These are phyloP conservation scores for Streptopelia turtur DNA, from an alignment of 2,797 vertebrate genomes.

Conservation along the genomic window DNA sequence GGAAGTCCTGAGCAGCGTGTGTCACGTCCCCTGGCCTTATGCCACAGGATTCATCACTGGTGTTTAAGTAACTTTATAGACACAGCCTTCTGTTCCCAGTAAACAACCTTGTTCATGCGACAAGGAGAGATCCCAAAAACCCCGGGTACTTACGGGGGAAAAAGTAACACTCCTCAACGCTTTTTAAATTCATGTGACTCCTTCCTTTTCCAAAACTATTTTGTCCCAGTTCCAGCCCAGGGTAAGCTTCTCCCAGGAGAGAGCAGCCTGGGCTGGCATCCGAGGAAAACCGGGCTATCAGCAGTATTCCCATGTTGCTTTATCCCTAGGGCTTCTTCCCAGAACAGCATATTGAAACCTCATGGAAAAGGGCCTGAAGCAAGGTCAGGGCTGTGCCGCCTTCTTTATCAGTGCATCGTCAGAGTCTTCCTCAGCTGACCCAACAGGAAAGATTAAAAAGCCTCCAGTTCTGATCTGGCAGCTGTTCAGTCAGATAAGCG, in stretches of 20 bases:
- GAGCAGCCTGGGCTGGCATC: not conserved
- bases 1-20: not conserved
- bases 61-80: not conserved
- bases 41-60: not conserved
- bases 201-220: not conserved
- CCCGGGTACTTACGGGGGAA: not conserved
- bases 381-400: not conserved
- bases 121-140: not conserved
- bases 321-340: not conserved
- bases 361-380: not conserved
- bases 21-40: not conserved
- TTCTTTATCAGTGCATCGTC: not conserved
- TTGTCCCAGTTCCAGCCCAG: not conserved
- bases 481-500: not conserved
- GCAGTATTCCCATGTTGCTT: not conserved
- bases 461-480: not conserved
- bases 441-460: not conserved
- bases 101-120: fast-evolving
- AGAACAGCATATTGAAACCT: not conserved
- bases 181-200: not conserved
- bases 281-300: not conserved
- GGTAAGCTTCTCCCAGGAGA: not conserved
- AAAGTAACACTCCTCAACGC: not conserved
- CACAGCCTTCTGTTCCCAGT: not conserved
- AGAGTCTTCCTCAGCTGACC: not conserved